phyloP scores from a whole-genome alignment of 2,888 invertebrate genomes.

The Glyphotaelius pellucidus region DNA sequence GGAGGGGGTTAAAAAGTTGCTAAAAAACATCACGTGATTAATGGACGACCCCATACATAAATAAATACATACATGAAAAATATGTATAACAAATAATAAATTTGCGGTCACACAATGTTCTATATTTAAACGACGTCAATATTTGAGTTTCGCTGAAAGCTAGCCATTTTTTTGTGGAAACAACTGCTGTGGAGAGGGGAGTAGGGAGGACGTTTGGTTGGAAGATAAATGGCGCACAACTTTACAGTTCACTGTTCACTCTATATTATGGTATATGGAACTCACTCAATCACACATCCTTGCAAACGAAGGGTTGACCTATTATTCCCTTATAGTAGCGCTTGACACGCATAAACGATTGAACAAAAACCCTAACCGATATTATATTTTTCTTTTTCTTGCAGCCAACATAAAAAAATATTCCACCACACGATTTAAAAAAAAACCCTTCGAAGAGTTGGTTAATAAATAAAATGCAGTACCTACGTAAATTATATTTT shows the following conservation, averaged over 20 bases:
- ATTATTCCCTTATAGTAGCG: background rate
- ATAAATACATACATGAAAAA: background rate
- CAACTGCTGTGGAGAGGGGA: background rate
- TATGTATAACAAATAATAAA: too few species aligned
- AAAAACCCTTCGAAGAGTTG: background rate
- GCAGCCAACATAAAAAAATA: background rate
- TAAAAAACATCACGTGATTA: too few species aligned
- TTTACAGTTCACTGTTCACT: background rate
- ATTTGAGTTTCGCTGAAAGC: background rate
- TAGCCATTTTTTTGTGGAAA: background rate
- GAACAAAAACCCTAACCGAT: background rate
- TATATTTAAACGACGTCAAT: background rate
- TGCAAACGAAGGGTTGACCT: background rate
- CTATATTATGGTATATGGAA: background rate
- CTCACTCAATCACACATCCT: conserved; percentile 10
- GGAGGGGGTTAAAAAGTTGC: too few species aligned
- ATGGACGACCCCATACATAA: too few species aligned
- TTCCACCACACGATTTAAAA: background rate
- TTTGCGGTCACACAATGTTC: background rate
- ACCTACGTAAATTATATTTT: background rate
- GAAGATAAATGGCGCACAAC: background rate
- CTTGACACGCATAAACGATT: background rate
- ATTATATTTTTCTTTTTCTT: background rate
- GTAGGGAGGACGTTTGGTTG: background rate
- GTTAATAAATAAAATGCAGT: background rate